A percentile compares a stretch with the other conserved stretches of the same genome.
phyloP scores from a whole-genome alignment of 2,113 vertebrate species.

The Varanus salvator region DNA sequence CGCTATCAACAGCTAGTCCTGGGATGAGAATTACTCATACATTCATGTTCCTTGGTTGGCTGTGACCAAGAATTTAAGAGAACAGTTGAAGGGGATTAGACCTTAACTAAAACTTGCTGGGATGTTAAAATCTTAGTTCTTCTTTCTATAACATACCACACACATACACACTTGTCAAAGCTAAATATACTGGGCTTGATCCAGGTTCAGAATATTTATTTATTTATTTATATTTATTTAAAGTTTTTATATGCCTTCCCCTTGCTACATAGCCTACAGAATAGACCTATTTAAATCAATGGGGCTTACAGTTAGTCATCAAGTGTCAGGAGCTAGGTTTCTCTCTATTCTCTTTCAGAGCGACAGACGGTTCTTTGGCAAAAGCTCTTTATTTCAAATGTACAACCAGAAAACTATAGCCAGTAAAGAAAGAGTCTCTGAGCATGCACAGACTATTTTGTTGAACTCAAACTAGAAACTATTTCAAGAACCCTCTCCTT shows the following conservation, averaged over 20 bases:
- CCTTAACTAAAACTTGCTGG: neutral
- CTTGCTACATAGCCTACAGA: too few species aligned
- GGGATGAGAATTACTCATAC: neutral
- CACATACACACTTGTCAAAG: neutral
- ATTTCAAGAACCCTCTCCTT: too few species aligned
- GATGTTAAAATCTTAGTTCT: neutral
- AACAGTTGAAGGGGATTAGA: neutral
- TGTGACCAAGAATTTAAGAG: neutral
- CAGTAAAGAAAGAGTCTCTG: too few species aligned
- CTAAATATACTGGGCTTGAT: neutral
- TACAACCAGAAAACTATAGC: too few species aligned
- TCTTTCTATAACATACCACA: neutral
- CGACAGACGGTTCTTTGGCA: too few species aligned
- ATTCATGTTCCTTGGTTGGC: slow-evolving; percentile 5
- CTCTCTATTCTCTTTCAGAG: too few species aligned
- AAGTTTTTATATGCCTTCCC: too few species aligned
- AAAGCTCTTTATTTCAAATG: too few species aligned
- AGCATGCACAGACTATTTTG: too few species aligned
- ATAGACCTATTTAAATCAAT: neutral
- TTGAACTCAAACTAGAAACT: too few species aligned
- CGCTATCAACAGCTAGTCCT: neutral
- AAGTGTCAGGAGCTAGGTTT: too few species aligned
- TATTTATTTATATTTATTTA: too few species aligned
- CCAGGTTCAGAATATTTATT: neutral
- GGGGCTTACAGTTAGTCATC: neutral